Evolutionary conservation across 2,797 vertebrate species (phyloP).

Genomic region (Sebastes matsubarae): DNA sequence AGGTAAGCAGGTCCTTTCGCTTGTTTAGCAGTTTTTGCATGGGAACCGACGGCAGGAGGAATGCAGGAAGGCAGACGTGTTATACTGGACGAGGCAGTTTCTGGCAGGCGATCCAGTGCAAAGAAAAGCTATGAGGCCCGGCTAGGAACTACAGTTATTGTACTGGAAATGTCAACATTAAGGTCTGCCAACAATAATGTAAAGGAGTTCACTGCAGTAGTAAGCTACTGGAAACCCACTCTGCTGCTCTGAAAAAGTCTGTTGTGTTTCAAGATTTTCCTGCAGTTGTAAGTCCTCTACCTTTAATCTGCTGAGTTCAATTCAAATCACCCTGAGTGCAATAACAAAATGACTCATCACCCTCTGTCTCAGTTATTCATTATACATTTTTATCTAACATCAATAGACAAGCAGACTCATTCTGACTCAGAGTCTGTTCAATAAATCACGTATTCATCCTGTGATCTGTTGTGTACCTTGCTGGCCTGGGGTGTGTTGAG

Average conservation of each 20-base stretch:
- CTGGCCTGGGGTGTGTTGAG: conserved; percentile 95
- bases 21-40: conserved; percentile 66
- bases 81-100: conserved; percentile 60
- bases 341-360: background rate
- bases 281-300: background rate
- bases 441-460: conserved; percentile 26
- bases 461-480: conserved; percentile 85
- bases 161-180: conserved; percentile 66
- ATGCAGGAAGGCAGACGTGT: conserved; percentile 61
- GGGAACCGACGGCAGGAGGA: conserved; percentile 66
- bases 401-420: conserved; percentile 1
- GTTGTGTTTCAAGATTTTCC: background rate
- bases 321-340: background rate
- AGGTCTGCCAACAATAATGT: conserved; percentile 57
- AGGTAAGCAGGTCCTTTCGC: conserved; percentile 59
- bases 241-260: background rate
- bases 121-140: conserved; percentile 52
- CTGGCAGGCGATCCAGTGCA: conserved; percentile 35
- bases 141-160: conserved; percentile 44
- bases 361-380: background rate
- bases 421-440: conserved; percentile 11
- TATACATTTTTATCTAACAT: background rate
- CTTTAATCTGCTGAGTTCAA: background rate
- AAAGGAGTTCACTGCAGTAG: conserved; percentile 33
- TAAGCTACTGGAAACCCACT: background rate